Conservation (phyloP, 2,113 vertebrate genomes). For the Scytalopus superciliaris region DNA sequence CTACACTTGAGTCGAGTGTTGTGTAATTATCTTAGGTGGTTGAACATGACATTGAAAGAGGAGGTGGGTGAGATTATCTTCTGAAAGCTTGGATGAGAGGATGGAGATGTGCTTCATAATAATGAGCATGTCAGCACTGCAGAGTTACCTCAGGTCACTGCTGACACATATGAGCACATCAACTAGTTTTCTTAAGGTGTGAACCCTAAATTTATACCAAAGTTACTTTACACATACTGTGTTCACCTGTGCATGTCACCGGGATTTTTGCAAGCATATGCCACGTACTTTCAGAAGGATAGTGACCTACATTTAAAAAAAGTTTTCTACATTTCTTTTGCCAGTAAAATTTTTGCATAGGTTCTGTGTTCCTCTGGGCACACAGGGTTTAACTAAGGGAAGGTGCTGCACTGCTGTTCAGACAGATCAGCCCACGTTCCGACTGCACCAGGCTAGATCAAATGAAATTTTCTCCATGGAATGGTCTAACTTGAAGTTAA, state of each 20-base stretch:
- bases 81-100: neutral
- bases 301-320: neutral
- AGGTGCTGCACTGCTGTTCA: neutral
- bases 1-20: neutral
- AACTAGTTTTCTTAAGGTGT: neutral
- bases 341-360: neutral
- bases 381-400: neutral
- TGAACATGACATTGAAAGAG: neutral
- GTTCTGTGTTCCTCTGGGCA: neutral
- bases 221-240: neutral
- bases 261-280: neutral
- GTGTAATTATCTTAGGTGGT: neutral
- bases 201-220: neutral
- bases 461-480: neutral
- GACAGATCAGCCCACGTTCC: neutral
- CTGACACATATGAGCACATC: neutral
- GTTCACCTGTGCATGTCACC: neutral
- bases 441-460: neutral
- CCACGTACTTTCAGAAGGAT: neutral
- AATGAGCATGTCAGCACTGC: neutral
- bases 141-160: neutral
- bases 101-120: neutral
- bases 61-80: neutral
- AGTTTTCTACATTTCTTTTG: neutral
- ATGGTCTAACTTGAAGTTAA: neutral